Conservation (phyloP, 2,797 vertebrate genomes). For the Sciaenops ocellatus region DNA sequence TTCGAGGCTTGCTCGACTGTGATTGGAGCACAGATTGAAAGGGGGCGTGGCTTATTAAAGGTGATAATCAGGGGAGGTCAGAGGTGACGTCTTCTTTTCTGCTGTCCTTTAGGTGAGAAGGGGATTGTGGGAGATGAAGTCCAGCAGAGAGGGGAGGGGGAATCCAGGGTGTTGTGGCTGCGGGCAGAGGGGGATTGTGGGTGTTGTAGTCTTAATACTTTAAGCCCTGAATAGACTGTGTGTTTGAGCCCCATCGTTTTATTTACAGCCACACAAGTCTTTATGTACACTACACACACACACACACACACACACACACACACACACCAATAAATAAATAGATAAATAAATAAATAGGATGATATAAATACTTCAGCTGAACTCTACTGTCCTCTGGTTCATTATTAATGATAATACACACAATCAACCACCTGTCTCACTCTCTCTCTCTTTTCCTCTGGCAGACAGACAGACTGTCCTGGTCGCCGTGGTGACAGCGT, state of each 20-base stretch:
- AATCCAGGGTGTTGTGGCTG: background rate
- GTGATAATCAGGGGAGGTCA: no score
- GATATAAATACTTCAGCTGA: slow-evolving; percentile 67
- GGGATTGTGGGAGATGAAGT: background rate
- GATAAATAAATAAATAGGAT: slow-evolving; percentile 66
- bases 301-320: slow-evolving; percentile 16
- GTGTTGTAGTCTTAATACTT: slow-evolving; percentile 53
- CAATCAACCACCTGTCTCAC: slow-evolving; percentile 7
- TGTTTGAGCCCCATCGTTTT: slow-evolving; percentile 79
- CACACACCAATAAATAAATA: slow-evolving; percentile 61
- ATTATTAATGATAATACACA: slow-evolving; percentile 48
- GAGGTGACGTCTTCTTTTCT: no score
- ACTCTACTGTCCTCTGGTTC: slow-evolving; percentile 54
- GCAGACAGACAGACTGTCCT: slow-evolving; percentile 1
- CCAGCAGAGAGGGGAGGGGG: background rate
- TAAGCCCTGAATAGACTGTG: slow-evolving; percentile 80
- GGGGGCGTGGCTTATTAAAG: no score
- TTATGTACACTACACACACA: slow-evolving; percentile 59
- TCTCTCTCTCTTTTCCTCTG: background rate
- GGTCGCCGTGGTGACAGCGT: slow-evolving; percentile 28
- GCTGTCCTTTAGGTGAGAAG: background rate
- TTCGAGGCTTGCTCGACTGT: no score
- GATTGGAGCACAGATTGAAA: no score
- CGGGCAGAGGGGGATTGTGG: slow-evolving; percentile 19
- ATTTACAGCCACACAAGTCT: slow-evolving; percentile 80